Base-by-base conservation (phyloP, 2,113 vertebrate species). In the Ptilonorhynchus violaceus region DNA sequence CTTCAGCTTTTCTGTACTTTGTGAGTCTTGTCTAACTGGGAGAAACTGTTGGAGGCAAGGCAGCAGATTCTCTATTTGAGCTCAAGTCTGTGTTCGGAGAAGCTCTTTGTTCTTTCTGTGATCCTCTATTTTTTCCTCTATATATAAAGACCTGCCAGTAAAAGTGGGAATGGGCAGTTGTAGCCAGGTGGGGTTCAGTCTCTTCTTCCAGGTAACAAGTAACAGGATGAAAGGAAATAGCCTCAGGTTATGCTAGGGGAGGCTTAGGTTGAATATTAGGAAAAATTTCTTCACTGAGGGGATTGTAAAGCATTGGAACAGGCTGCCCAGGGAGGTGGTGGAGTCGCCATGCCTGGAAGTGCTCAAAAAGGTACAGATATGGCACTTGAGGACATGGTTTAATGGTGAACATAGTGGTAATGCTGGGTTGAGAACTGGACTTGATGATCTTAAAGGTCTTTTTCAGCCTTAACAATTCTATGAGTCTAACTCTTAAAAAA, bases 321-420 rank as follows among this genome's bases (percentile, higher is more conserved):
- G 27, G 23, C 59, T 39, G 7, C 58, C 37, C 23, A 46, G 23
- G 19, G 33, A 74, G 28, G 44, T 7, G 8, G 6, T 81, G 10
- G 9, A 39, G 11, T 59, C 60, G n/a, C n/a, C 15, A 58, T 39
- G 27, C 19, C 33, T 81, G 46, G 28, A 78, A 62, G 31, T 62
- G 37, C 4, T 52, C 4, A 39, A 21, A 16, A 33, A 53, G 30
- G 13, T 52, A 10, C 46, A 37, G 10, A 44, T 52, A 21, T 25
- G 13, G 13, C 24, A 52, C 23, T 67, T 0, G 0, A 50, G 52
- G 19, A n/a, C 22, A 24, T 52, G 19, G 6, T 67, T 67, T 52
- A 67, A 39, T 6, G 11, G 44, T 44, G 27, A 74, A 19, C 5
- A 5, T 23, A 18, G 8, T 74, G 27, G 27, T 88, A 15, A 4